Conservation (phyloP, 2,113 vertebrate species). For the Heloderma charlesbogerti region DNA sequence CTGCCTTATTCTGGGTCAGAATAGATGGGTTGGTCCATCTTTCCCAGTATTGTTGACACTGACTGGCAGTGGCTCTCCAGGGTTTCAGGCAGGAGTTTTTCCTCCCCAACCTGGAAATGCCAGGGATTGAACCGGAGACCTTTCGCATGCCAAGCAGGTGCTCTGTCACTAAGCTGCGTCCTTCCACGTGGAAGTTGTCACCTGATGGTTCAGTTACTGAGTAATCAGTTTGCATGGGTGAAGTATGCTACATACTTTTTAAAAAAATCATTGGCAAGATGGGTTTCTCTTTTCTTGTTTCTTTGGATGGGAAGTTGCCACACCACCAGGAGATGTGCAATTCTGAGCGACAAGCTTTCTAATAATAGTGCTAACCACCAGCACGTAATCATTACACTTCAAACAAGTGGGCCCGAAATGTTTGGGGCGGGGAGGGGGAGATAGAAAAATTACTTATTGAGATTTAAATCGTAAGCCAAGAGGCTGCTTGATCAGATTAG, state of each 20-base stretch:
- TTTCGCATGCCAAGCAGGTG: too few relatives aligned
- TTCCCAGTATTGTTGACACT: too few relatives aligned
- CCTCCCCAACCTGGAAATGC: too few relatives aligned
- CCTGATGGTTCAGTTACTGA: neutral
- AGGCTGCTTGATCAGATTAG: conserved; percentile 67
- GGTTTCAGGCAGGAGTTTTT: too few relatives aligned
- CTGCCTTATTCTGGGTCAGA: too few relatives aligned
- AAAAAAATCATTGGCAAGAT: neutral
- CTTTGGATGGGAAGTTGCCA: conserved; percentile 34
- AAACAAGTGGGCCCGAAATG: conserved; percentile 57
- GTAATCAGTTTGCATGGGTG: neutral
- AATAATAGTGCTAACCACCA: conserved; percentile 2
- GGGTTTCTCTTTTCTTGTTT: neutral
- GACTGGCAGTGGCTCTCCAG: too few relatives aligned
- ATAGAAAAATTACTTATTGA: conserved; percentile 44
- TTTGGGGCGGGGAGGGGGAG: conserved; percentile 44
- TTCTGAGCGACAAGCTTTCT: conserved; percentile 33
- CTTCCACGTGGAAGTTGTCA: neutral
- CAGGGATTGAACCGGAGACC: too few relatives aligned
- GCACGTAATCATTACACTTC: conserved; percentile 41
- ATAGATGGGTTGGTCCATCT: too few relatives aligned
- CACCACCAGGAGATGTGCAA: conserved; percentile 6
- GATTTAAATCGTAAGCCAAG: conserved; percentile 66
- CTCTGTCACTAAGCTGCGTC: neutral
- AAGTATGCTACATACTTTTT: rapidly evolving